Evolutionary conservation across 2,113 vertebrate genomes (phyloP).

Genomic region (Tachuris rubrigastra): DNA sequence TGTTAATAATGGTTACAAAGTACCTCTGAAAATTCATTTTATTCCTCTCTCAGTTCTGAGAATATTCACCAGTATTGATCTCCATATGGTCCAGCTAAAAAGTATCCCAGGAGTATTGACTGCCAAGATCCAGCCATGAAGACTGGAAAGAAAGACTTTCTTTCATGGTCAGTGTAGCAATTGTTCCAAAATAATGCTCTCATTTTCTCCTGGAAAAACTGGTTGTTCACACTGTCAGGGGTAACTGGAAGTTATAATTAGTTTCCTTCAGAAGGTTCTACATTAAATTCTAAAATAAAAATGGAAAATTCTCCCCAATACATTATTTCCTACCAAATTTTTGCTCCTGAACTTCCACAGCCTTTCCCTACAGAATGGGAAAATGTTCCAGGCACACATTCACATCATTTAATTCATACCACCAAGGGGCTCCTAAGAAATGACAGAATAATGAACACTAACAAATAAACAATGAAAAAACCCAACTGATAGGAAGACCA

Average conservation of each 20-base stretch:
- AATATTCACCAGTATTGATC: neutral
- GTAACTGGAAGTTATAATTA: neutral
- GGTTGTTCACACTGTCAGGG: neutral
- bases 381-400: neutral
- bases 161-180: fast-evolving
- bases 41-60: neutral
- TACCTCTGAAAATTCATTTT: neutral
- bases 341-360: neutral
- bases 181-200: neutral
- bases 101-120: neutral
- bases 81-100: neutral
- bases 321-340: neutral
- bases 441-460: neutral
- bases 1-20: neutral
- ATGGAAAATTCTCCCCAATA: neutral
- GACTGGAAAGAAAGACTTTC: neutral
- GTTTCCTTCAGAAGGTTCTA: neutral
- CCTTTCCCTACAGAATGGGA: neutral
- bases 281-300: neutral
- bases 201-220: neutral
- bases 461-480: neutral
- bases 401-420: neutral
- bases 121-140: neutral
- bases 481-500: neutral
- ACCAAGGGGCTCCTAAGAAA: neutral